Percentiles rank a stretch among this genome's conserved stretches.
Evolutionary conservation across 2,113 vertebrate genomes (phyloP).

Genomic region (Thryonomys swinderianus): DNA sequence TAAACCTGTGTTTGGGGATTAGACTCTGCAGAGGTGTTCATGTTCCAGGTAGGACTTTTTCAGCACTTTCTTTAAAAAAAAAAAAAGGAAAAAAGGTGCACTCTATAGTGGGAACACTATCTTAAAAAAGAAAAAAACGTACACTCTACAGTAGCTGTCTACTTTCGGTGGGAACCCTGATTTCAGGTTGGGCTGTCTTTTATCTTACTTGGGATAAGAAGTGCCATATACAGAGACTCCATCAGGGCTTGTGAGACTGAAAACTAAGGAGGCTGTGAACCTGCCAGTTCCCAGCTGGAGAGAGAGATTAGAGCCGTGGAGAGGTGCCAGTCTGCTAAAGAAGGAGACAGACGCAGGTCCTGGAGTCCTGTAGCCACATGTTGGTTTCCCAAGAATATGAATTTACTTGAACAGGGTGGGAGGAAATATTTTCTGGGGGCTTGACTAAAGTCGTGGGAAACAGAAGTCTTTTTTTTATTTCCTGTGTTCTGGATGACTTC

Average conservation of each 20-base stretch:
- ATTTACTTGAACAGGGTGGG: conserved; percentile 43
- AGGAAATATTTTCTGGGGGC: conserved; percentile 64
- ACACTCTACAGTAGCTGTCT: not conserved
- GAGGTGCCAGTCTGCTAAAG: conserved; percentile 51
- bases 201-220: conserved; percentile 23
- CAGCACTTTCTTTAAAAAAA: not conserved
- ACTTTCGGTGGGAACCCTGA: conserved; percentile 37
- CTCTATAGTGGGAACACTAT: not conserved
- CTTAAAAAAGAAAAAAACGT: not conserved
- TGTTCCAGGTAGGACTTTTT: conserved; percentile 43
- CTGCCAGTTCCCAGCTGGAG: not conserved
- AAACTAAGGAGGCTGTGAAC: conserved; percentile 59
- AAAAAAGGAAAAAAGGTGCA: not conserved
- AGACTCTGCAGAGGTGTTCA: conserved; percentile 1
- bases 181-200: conserved; percentile 52
- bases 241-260: conserved; percentile 55
- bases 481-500: conserved; percentile 55
- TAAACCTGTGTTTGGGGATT: not conserved
- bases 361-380: not conserved
- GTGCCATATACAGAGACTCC: not conserved
- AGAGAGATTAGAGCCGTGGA: conserved; percentile 11
- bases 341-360: not conserved
- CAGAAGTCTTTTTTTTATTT: conserved; percentile 53
- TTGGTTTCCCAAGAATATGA: conserved; percentile 66
- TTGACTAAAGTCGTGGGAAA: conserved; percentile 64